Base-by-base conservation (phyloP, 2,113 vertebrate genomes). In the Agelaius tricolor region DNA sequence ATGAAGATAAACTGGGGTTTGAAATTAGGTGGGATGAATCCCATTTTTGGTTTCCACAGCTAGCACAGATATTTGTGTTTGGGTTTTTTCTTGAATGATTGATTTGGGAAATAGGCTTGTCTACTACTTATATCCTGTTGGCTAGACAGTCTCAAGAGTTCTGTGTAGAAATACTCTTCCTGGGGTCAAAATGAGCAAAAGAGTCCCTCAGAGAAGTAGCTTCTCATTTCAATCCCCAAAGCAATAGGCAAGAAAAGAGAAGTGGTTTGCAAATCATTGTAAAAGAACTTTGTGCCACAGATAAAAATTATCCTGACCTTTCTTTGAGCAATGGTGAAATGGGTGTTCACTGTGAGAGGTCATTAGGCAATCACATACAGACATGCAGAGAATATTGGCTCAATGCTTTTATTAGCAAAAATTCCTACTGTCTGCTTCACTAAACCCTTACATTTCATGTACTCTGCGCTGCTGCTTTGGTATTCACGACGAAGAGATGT, bases 341-440 rank as follows among this genome's bases (percentile, higher is more conserved):
- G 51, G 37, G 78, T 69, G 74, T 13, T 83, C 55, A 83, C 78
- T 51, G 18, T 84, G 41, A 62, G 89, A 51, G 0, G 16, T 75
- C 72, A 88, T 77, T 86, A 92, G 68, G 51, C 46, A 83, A 46
- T 58, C 63, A 80, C 47, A 90, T 47, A 30, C 43, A 80, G 67
- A 73, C 67, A 92, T 11, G 62, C 37, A 76, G 92, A 66, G 54
- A 61, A 82, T 87, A 88, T 51, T 80, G 51, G 46, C 66, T 92
- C 55, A 66, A 6, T 74, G 72, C 54, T 90, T 95, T 86, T 73
- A 92, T 94, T 90, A 92, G 79, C 63, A 88, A 88, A 90, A 94
- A 39, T 43, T 69, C 68, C 43, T 66, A 24, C 63, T 83, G 78
- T 39, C 67, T 59, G 67, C 90, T 90, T 92, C 90, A 92, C 76